Evolutionary conservation across 2,113 vertebrate species (phyloP), one percentile per base, ranked within the genome.

Genomic region (Muntiacus muntjak): DNA sequence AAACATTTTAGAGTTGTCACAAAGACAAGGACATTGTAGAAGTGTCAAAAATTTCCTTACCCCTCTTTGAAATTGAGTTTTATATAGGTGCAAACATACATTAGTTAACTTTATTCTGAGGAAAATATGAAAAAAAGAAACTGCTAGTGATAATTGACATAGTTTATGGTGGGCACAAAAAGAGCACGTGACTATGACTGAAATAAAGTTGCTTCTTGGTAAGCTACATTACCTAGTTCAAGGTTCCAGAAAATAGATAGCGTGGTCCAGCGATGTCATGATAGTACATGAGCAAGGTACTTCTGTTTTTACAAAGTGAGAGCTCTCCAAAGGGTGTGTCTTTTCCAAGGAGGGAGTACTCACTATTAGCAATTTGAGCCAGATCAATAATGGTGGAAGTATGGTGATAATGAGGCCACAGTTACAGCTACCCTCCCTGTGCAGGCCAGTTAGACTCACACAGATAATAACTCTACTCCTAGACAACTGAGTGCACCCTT

Each of bases 1-100:
- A 90, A 97, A 96, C 47, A 91, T 82, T 92, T 93, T 93, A 50
- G 85, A 94, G 47, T 25, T 96, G 43, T 96, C 76, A 89, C 50
- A 74, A 89, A 81, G 43, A 82, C 67, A 84, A 55, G 26, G 36
- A 2, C 13, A n/a, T 76, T 43, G 58, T 54, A 89, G 17, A 19
- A 3, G 26, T 87, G 28, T 91, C 84, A 91, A 88, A 96, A 95
- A 33, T 84, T 62, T 19, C 3, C 64, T 94, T 91, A 47, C 10
- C 15, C 1, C 5, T 82, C 30, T 96, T 95, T 58, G 30, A 94
- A 97, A 96, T 84, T 74, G 86, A 96, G 52, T 67, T 90, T 93
- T 28, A 10, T 71, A 13, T 90, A 55, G 64, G 8, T 85, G 36
- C 5, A 81, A 55, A 12, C 28, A 54, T 60, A 89, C 71, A 55